phyloP scores from a whole-genome alignment of 1,140 invertebrate genomes.

The Heliconius eleuchia region DNA sequence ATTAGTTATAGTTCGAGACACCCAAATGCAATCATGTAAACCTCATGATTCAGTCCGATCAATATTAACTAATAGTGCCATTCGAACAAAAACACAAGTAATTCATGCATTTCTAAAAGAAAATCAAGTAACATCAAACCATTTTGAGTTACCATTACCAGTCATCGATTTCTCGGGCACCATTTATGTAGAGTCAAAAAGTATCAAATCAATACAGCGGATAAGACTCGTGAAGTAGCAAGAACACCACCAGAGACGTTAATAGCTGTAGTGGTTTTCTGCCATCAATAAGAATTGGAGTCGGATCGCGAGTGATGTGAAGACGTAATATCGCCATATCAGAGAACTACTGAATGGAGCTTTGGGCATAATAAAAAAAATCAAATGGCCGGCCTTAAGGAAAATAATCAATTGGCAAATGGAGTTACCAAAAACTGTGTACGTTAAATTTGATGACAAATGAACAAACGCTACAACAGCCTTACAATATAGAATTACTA shows the following conservation, averaged over 20 bases:
- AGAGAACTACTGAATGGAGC: conserved; percentile 46
- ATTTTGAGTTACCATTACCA: too few species aligned
- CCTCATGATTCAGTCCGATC: too few species aligned
- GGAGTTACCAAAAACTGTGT: conserved; percentile 38
- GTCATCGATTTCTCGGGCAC: too few species aligned
- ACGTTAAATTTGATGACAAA: conserved; percentile 46
- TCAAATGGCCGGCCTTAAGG: conserved; percentile 42
- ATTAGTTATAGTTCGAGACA: too few species aligned
- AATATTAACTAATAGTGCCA: conserved; percentile 9
- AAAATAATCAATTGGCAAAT: conserved; percentile 41
- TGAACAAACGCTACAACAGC: background rate
- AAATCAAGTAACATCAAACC: background rate
- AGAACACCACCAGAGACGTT: conserved; percentile 35
- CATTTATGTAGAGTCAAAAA: too few species aligned
- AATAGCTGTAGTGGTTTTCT: conserved; percentile 42
- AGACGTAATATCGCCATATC: conserved; percentile 41
- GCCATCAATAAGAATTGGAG: conserved; percentile 27
- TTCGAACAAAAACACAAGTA: conserved; percentile 15
- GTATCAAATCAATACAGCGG: conserved; percentile 38
- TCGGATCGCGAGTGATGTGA: conserved; percentile 41
- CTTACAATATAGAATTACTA: too few species aligned
- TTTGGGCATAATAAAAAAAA: conserved; percentile 43
- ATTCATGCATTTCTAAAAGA: conserved; percentile 32
- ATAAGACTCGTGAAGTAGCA: conserved; percentile 37
- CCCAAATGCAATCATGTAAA: too few species aligned